These are phyloP conservation scores for Theodoxus fluviatilis DNA, from an alignment of 2,888 invertebrate species.

Conservation along the genomic window DNA sequence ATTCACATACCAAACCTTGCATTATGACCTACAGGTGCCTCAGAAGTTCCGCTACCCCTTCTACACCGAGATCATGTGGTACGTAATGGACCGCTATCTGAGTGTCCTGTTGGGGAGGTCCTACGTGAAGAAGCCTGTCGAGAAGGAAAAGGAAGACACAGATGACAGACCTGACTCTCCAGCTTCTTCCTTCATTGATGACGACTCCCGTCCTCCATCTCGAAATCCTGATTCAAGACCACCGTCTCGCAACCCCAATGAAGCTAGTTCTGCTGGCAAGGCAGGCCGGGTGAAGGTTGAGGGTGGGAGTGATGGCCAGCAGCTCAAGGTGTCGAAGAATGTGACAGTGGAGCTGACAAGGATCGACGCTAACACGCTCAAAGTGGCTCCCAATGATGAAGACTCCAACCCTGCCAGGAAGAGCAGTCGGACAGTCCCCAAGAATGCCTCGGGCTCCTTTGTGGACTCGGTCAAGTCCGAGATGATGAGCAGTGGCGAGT, in stretches of 20 bases:
- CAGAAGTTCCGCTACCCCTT: slow-evolving; percentile 98
- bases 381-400: slow-evolving; percentile 38
- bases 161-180: slow-evolving; percentile 37
- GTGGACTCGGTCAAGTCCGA: no score
- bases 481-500: slow-evolving; percentile 20
- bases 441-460: no score
- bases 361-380: slow-evolving; percentile 39
- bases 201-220: slow-evolving; percentile 39
- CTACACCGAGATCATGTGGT: slow-evolving; percentile 98
- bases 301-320: slow-evolving; percentile 32
- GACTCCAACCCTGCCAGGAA: slow-evolving; percentile 32
- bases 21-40: slow-evolving; percentile 76
- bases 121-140: slow-evolving; percentile 43
- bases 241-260: slow-evolving; percentile 33
- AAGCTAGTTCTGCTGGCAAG: not conserved
- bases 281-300: slow-evolving; percentile 28
- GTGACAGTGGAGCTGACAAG: slow-evolving; percentile 53
- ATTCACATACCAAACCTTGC: no score
- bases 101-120: slow-evolving; percentile 78
- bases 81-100: slow-evolving; percentile 92
- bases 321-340: slow-evolving; percentile 47
- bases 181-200: slow-evolving; percentile 32
- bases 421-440: no score
- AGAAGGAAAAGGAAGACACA: slow-evolving; percentile 42
- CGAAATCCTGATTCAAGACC: slow-evolving; percentile 37